A percentile compares a stretch with the other conserved stretches of the same genome.
Conservation (phyloP, 2,888 invertebrate species). For the Dendrolimus pini region DNA sequence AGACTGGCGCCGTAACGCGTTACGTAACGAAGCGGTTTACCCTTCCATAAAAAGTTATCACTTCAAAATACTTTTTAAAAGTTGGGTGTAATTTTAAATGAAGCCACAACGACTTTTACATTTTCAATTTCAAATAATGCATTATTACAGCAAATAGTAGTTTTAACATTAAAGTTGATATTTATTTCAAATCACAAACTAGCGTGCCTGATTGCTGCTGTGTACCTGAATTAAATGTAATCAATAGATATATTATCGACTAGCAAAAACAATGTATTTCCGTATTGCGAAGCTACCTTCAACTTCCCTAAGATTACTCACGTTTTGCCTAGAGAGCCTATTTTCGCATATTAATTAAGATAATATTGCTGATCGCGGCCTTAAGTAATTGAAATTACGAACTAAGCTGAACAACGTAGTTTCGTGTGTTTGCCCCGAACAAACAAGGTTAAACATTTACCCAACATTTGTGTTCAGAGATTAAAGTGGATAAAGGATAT, state of each 20-base stretch:
- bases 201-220: background rate
- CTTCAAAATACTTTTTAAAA: no score
- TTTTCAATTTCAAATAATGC: no score
- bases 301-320: slow-evolving; percentile 6
- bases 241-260: background rate
- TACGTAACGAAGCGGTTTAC: no score
- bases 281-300: background rate
- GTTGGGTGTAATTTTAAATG: no score
- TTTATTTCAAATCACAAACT: no score
- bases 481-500: background rate
- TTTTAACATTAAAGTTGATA: no score
- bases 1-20: no score
- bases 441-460: background rate
- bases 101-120: no score
- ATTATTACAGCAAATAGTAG: no score
- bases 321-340: slow-evolving; percentile 8
- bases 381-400: slow-evolving; percentile 13
- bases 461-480: background rate
- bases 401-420: background rate
- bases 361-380: slow-evolving; percentile 10
- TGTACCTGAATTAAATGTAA: background rate
- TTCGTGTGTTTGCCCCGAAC: background rate
- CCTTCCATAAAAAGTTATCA: no score
- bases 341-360: slow-evolving; percentile 13
- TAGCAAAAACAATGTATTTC: background rate